Percentiles rank a stretch among this genome's conserved stretches.
Evolutionary conservation across 2,797 vertebrate species (phyloP).

Genomic region (Sebastes miniatus): DNA sequence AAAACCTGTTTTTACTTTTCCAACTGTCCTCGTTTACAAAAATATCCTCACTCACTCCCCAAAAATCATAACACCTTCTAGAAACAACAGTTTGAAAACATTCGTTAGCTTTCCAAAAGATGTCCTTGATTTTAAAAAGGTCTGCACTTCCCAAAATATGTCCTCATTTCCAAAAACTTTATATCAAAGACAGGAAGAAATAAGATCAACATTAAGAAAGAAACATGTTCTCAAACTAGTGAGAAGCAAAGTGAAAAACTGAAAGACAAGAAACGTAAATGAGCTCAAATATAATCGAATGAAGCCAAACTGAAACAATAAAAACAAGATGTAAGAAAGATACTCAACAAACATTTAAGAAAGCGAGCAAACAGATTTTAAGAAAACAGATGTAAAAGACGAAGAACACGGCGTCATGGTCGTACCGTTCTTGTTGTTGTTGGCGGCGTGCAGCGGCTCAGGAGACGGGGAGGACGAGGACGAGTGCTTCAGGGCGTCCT

Average conservation of each 20-base stretch:
- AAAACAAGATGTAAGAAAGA: too few relatives aligned
- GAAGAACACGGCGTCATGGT: fast-evolving
- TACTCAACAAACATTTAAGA: too few relatives aligned
- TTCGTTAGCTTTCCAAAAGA: neutral
- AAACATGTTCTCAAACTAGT: neutral
- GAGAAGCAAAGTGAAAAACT: neutral
- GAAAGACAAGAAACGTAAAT: neutral
- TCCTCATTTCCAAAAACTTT: too few relatives aligned
- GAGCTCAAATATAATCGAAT: neutral
- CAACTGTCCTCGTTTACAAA: too few relatives aligned
- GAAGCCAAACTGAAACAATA: too few relatives aligned
- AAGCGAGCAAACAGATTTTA: neutral
- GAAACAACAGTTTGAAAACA: too few relatives aligned
- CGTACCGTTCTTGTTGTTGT: constrained; percentile 58
- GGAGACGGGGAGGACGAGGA: constrained; percentile 81
- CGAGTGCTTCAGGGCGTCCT: constrained; percentile 90
- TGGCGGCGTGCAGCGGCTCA: constrained; percentile 62
- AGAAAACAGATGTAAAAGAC: neutral
- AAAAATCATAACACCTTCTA: too few relatives aligned
- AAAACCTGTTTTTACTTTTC: too few relatives aligned
- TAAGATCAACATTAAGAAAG: neutral
- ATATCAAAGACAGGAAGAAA: neutral
- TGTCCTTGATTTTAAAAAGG: neutral
- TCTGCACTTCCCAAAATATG: too few relatives aligned
- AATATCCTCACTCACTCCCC: too few relatives aligned